phyloP scores from a whole-genome alignment of 2,113 vertebrate genomes.

The Jacana jacana region DNA sequence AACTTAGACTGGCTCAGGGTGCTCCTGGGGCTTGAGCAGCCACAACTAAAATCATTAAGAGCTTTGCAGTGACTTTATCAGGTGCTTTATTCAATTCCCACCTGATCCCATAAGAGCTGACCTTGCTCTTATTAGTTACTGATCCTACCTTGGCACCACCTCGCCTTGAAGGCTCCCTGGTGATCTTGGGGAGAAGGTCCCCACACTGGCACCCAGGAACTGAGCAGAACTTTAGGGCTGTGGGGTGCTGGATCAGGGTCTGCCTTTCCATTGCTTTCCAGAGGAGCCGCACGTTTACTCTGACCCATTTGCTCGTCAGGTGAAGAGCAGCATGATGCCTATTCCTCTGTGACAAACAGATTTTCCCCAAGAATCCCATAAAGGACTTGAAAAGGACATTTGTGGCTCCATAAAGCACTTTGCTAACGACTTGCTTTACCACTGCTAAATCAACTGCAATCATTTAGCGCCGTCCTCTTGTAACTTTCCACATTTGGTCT shows the following conservation, averaged over 20 bases:
- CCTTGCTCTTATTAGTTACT: not conserved
- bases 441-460: not conserved
- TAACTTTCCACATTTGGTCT: not conserved
- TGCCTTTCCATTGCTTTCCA: not conserved
- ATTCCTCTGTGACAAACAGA: not conserved
- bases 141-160: not conserved
- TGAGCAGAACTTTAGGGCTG: not conserved
- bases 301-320: not conserved
- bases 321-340: not conserved
- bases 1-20: not conserved
- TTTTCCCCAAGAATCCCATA: not conserved
- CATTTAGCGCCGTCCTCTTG: not conserved
- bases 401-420: conserved; percentile 41
- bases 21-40: not conserved
- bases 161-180: not conserved
- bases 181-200: not conserved
- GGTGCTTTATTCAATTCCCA: not conserved
- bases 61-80: not conserved
- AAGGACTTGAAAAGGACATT: not conserved
- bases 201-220: accelerated
- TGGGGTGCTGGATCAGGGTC: accelerated
- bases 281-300: not conserved
- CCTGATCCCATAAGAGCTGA: not conserved
- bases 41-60: not conserved
- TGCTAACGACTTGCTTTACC: conserved; percentile 44